Evolutionary conservation across 2,888 invertebrate species (phyloP).

Genomic region (Eupithecia dodoneata): DNA sequence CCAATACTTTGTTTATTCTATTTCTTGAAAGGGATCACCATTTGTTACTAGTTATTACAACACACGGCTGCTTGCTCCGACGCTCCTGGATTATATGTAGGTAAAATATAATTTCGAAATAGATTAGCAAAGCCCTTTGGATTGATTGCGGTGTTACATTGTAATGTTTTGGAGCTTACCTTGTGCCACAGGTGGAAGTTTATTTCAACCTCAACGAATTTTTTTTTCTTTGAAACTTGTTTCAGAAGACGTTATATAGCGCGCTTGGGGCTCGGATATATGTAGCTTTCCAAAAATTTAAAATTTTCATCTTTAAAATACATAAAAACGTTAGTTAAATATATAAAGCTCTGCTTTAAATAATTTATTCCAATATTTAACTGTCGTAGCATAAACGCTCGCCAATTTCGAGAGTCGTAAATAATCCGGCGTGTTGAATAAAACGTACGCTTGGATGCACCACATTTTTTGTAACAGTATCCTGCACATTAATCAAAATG

Average conservation of each 20-base stretch:
- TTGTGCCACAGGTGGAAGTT: not conserved
- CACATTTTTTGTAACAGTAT: conserved; percentile 38
- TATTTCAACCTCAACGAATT: not conserved
- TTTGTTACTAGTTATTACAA: conserved; percentile 28
- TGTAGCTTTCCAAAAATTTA: too few species aligned
- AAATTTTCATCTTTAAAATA: too few species aligned
- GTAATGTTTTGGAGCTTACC: not conserved
- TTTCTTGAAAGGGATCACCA: conserved; percentile 34
- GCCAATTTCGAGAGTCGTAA: conserved; percentile 55
- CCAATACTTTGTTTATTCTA: conserved; percentile 23
- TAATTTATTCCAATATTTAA: conserved; percentile 43
- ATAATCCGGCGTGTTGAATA: conserved; percentile 57
- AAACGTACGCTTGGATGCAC: conserved; percentile 50
- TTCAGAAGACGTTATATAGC: too few species aligned
- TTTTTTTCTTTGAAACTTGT: too few species aligned
- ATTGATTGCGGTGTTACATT: not conserved
- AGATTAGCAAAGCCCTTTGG: not conserved
- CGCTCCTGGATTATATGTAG: conserved; percentile 12
- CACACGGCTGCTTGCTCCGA: conserved; percentile 12
- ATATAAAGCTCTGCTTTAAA: too few species aligned
- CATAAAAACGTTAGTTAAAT: too few species aligned
- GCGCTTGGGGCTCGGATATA: too few species aligned
- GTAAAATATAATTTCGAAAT: conserved; percentile 8
- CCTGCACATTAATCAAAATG: not conserved
- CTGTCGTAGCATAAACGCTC: conserved; percentile 50